phyloP scores from a whole-genome alignment of 2,888 invertebrate species.

The Ectemnius continuus region DNA sequence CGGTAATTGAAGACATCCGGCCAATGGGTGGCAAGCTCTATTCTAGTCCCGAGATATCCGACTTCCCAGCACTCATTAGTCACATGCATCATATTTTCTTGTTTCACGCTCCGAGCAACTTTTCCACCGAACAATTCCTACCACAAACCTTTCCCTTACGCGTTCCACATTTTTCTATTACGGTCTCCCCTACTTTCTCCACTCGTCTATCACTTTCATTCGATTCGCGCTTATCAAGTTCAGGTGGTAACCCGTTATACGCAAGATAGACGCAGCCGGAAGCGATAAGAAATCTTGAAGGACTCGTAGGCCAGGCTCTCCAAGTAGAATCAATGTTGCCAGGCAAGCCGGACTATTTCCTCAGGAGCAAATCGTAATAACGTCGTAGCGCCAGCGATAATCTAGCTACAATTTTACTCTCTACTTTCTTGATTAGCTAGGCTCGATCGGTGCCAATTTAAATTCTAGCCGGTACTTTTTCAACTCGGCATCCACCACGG shows the following conservation, averaged over 20 bases:
- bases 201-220: too few species aligned
- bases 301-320: neutral
- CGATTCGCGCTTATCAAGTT: too few species aligned
- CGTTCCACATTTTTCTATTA: too few species aligned
- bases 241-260: too few species aligned
- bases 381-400: slow-evolving; percentile 34
- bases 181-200: too few species aligned
- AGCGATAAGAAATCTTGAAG: slow-evolving; percentile 33
- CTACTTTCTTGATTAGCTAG: slow-evolving; percentile 22
- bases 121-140: too few species aligned
- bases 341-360: slow-evolving; percentile 25
- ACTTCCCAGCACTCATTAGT: neutral
- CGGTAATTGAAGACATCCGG: slow-evolving; percentile 2
- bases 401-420: slow-evolving; percentile 49
- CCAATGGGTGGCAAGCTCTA: neutral
- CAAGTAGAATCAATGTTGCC: slow-evolving; percentile 20
- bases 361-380: slow-evolving; percentile 27
- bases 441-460: slow-evolving; percentile 31
- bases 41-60: neutral
- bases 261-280: neutral
- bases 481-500: neutral
- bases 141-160: too few species aligned
- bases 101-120: too few species aligned
- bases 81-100: too few species aligned
- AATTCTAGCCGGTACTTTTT: slow-evolving; percentile 32